Evolutionary conservation across 2,888 invertebrate genomes (phyloP), one percentile per base, ranked within the genome.

Genomic region (Sceliomorpha sp.): DNA sequence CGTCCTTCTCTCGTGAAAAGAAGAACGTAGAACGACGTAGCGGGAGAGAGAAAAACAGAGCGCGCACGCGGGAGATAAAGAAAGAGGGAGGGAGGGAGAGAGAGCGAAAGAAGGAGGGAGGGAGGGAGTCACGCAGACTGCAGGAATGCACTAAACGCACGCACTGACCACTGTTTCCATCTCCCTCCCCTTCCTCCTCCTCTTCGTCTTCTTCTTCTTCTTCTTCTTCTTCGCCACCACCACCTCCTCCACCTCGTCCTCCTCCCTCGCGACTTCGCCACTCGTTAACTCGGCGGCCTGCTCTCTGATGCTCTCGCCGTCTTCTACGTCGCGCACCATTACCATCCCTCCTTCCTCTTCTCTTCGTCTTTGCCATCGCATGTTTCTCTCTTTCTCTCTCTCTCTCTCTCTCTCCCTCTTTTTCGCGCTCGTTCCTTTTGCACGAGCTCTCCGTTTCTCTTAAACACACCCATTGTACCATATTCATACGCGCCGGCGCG

Each of bases 71-170:
- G 6, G 36, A 13, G 47, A 47, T 24, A 36, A 34, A 36, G 14
- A 39, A 31, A 14, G 42, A 48, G 31, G 20, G 15, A 36, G 32
- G 20, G 26, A 8, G 14, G 1, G 26, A 14, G 34, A 24, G 69
- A 63, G 34, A 40, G 66, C 47, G 42, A 48, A 39, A 47, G 32
- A 13, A 47, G 34, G 42, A 44, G 24, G 20, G 20, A 5, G 20
- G 20, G 36, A 36, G 53, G 44, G 60, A 13, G 44, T 45, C 48
- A 45, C 73, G 78, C 82, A 82, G 81, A 83, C 81, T 82, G 70
- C 74, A 79, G 82, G 84, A 84, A 84, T 84, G 83, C 79, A 78
- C 78, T 79, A 78, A 84, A 83, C 83, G 79, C 80, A 80, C 77
- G 76, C 77, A 74, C 81, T 83, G 81, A 77, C 80, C 82, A 76